Base-by-base conservation (phyloP, 2,797 vertebrate genomes). In the Poeciliopsis gracilis region DNA sequence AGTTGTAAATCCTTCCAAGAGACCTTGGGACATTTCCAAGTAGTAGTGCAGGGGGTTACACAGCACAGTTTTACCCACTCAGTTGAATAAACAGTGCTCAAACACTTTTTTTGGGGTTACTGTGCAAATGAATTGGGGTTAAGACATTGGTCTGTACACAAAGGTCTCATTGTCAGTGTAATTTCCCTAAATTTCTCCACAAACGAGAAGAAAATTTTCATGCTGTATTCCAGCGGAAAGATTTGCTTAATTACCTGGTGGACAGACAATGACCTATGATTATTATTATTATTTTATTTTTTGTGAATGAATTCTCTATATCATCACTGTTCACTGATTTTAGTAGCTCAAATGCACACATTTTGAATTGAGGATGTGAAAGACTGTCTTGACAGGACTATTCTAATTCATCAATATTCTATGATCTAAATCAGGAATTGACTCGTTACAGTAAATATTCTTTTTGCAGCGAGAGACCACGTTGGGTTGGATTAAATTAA, bases 11-110 rank as follows among this genome's bases (percentile, higher is more conserved):
- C 88, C 88, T 89, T 94, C 87, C 89, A 85, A 92, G 89, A 93
- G 87, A 77, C 91, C 83, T 83, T 72, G 18, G 90, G 88, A 91
- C 80, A 76, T 75, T 88, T 93, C 91, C 85, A 91, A 93, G 89
- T 85, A 89, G 89, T 84, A 88, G 82, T 91, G 86, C 88, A 86
- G 83, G 90, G 87, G 93, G 89, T 95, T 91, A 93, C 90, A 91
- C 90, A 91, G 87, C 90, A 90, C 91, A 92, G 87, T 94, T 92
- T 92, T 91, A 92, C 82, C 84, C 87, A 88, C 83, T 90, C 81
- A 86, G 87, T 93, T 66, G 75, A 86, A 91, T 87, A 90, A 93
- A 92, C 88, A 88, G 70, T 80, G 86, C 91, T 90, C 76, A 87
- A 86, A 88, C 75, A 79, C 72, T 43, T 8, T 15, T 91, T 74